Conservation (phyloP, 1,140 invertebrate species). For the Pseudoatta argentina region DNA sequence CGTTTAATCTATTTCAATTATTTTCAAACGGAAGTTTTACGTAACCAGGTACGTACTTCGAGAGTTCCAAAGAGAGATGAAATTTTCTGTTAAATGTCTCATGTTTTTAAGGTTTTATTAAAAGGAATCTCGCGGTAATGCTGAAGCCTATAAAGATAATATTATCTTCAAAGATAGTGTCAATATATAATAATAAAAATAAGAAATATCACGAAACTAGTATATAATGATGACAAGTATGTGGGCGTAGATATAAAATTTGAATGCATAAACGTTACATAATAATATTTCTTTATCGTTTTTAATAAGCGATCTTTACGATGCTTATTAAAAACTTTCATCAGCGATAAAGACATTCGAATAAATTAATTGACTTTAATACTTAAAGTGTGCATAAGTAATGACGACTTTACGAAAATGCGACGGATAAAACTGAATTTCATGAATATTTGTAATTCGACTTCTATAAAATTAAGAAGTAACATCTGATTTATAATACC, state of each 20-base stretch:
- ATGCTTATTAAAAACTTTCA: neutral
- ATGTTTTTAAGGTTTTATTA: neutral
- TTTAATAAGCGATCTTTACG: neutral
- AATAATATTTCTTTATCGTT: neutral
- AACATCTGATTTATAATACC: neutral
- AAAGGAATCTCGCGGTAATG: neutral
- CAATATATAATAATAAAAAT: neutral
- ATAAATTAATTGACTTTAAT: neutral
- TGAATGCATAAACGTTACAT: neutral
- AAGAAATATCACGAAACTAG: neutral
- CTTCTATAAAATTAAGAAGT: conserved; percentile 14
- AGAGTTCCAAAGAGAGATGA: neutral
- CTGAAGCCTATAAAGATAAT: neutral
- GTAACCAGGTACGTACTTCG: neutral
- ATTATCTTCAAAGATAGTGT: neutral
- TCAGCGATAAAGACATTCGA: neutral
- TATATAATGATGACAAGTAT: neutral
- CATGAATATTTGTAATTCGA: neutral
- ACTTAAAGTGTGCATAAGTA: neutral
- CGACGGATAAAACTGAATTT: conserved; percentile 3
- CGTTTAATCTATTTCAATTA: conserved; percentile 31
- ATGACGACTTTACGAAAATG: conserved; percentile 4
- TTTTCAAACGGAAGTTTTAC: conserved; percentile 27
- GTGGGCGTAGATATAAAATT: neutral
- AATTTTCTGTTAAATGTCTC: neutral